Evolutionary conservation across 2,888 invertebrate genomes (phyloP).

Genomic region (Bugula neritina): DNA sequence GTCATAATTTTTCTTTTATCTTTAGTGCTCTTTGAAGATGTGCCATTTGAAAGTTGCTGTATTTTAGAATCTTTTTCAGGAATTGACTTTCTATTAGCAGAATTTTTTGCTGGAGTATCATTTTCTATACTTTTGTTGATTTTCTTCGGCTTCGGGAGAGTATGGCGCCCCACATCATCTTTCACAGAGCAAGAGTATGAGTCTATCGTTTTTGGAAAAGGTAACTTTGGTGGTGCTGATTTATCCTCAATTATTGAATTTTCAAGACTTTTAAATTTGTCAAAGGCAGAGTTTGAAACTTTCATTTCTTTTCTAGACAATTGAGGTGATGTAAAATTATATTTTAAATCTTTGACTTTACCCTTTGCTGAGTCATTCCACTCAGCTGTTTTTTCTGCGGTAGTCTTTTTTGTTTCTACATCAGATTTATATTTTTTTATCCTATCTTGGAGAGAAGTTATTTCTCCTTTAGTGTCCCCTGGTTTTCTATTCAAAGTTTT

Average conservation of each 20-base stretch:
- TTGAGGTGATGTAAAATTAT: not conserved
- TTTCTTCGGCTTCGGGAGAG: not conserved
- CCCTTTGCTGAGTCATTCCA: not conserved
- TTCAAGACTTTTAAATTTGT: not conserved
- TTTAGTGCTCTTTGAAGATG: not conserved
- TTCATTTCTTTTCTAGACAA: not conserved
- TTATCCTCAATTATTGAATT: not conserved
- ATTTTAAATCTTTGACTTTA: not conserved
- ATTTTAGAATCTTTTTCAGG: not conserved
- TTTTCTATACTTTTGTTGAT: not conserved
- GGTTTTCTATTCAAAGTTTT: not conserved
- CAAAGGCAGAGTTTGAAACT: not conserved
- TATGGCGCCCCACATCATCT: not conserved
- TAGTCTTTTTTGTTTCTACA: slow-evolving; percentile 20
- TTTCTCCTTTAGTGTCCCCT: not conserved
- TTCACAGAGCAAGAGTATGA: not conserved
- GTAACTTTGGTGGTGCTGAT: not conserved
- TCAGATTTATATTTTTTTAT: slow-evolving; percentile 23
- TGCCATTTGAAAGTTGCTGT: not conserved
- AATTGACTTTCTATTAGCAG: not conserved
- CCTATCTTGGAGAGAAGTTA: not conserved
- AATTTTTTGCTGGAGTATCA: not conserved
- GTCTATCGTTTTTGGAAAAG: not conserved
- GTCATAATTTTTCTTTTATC: not conserved
- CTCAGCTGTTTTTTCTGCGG: not conserved